Evolutionary conservation across 2,888 invertebrate genomes (phyloP), one percentile per base, ranked within the genome.

Genomic region (Epistrophella euchroma): DNA sequence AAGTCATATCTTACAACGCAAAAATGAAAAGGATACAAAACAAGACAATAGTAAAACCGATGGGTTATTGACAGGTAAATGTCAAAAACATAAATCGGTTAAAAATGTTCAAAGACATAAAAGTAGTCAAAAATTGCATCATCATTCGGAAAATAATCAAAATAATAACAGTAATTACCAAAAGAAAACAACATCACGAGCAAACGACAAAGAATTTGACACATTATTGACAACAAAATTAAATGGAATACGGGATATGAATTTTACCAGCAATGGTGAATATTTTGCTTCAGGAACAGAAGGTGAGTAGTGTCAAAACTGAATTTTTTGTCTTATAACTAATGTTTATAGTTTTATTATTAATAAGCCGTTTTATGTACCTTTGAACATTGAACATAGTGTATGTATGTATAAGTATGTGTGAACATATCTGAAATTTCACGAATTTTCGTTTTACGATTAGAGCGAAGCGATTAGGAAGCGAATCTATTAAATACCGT

Each of bases 261-360:
- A 86, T 35, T 86, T 82, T 66, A 35, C 77, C 77, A 86, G 86
- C 25, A 86, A 86, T 75, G 86, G 77, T 15, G 86, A 86, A 82
- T 86, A 86, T 78, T 86, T 86, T 86, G 86, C 82, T 86, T 86
- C 86, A 86, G 86, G 77, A 74, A 86, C 77, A 15, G 86, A 86
- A 82, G 86, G 86, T 86, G 66, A 19, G 64, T 32, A 7, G 32
- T 81, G 9, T 45, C 4, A 17, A 17, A 17, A 40, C 2, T 35
- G 10, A 28, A 28, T 28, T 4, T 5, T 28, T 28, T 25, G 2
- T 4, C 4, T 3, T 25, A 25, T 25, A 25, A 3, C 4, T 4
- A 25, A n/a, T n/a, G n/a, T n/a, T n/a, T n/a, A n/a, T n/a, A n/a
- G n/a, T n/a, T n/a, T n/a, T n/a, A n/a, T n/a, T n/a, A n/a, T n/a